Evolutionary conservation across 2,113 vertebrate genomes (phyloP).

Genomic region (Dicrurus megarhynchus): DNA sequence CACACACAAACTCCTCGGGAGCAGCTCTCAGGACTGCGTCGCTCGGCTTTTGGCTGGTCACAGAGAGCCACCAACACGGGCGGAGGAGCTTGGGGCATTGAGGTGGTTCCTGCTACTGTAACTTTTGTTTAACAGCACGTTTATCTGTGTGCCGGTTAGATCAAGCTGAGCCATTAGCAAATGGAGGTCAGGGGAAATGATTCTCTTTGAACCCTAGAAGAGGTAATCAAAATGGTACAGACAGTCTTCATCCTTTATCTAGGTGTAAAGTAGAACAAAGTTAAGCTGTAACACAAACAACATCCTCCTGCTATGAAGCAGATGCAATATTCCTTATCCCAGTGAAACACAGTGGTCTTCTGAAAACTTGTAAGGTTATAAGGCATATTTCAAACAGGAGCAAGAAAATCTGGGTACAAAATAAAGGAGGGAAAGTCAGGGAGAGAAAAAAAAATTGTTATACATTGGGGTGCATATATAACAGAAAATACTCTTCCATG

Average conservation of each 20-base stretch:
- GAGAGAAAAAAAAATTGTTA: slow-evolving; percentile 16
- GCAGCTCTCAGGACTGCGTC: neutral
- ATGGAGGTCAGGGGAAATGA: slow-evolving; percentile 20
- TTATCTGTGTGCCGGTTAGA: slow-evolving; percentile 8
- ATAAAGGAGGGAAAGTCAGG: slow-evolving; percentile 22
- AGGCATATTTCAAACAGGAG: slow-evolving; percentile 29
- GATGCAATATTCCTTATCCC: slow-evolving; percentile 16
- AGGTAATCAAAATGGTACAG: slow-evolving; percentile 49
- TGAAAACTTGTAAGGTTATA: slow-evolving; percentile 25
- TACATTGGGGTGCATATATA: neutral
- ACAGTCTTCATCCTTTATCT: slow-evolving; percentile 67
- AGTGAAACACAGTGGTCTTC: slow-evolving; percentile 49
- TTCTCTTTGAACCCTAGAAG: slow-evolving; percentile 50
- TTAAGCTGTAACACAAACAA: slow-evolving; percentile 47
- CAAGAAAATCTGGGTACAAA: slow-evolving; percentile 55
- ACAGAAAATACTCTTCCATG: neutral
- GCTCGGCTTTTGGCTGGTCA: slow-evolving; percentile 11
- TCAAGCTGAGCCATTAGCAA: slow-evolving; percentile 43
- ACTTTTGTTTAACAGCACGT: slow-evolving; percentile 21
- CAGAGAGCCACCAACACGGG: neutral
- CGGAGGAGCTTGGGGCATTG: slow-evolving; percentile 12
- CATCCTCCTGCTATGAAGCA: slow-evolving; percentile 32
- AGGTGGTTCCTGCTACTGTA: slow-evolving; percentile 35
- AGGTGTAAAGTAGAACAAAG: slow-evolving; percentile 60
- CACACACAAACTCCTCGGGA: neutral